These are phyloP conservation scores for Alsophila aescularia DNA, from an alignment of 2,888 invertebrate species.

Conservation along the genomic window DNA sequence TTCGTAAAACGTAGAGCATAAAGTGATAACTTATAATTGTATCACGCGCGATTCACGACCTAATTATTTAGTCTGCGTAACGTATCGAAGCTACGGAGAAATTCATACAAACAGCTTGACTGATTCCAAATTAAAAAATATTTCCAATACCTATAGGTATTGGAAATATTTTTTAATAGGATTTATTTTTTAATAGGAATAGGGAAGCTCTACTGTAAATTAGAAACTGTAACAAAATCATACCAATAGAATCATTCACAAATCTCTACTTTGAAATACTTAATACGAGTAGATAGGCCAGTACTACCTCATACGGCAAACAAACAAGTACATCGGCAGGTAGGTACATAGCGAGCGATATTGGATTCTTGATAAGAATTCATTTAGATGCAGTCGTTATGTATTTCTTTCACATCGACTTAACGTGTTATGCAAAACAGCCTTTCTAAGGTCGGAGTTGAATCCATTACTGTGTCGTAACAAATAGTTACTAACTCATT, in stretches of 20 bases:
- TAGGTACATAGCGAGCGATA: background rate
- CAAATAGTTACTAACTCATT: constrained; percentile 50
- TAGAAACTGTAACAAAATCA: background rate
- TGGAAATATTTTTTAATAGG: background rate
- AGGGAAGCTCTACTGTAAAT: background rate
- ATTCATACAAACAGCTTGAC: constrained; percentile 1
- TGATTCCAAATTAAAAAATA: background rate
- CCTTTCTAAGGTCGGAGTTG: constrained; percentile 64
- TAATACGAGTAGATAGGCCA: no score
- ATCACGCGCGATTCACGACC: constrained; percentile 15
- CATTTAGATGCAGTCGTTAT: constrained; percentile 20
- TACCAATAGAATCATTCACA: background rate
- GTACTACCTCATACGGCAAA: no score
- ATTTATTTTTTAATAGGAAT: no score
- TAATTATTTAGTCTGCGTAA: constrained; percentile 6
- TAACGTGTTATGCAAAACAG: constrained; percentile 47
- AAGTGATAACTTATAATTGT: constrained; percentile 15
- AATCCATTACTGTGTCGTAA: constrained; percentile 52
- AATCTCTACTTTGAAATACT: background rate
- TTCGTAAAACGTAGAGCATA: constrained; percentile 5
- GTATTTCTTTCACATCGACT: constrained; percentile 29
- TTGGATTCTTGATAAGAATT: constrained; percentile 22
- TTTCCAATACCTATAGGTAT: background rate
- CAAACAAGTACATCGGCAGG: no score
- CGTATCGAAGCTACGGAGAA: constrained; percentile 5